Conservation (phyloP, 2,797 vertebrate genomes). For the Adelosebastes latens region DNA sequence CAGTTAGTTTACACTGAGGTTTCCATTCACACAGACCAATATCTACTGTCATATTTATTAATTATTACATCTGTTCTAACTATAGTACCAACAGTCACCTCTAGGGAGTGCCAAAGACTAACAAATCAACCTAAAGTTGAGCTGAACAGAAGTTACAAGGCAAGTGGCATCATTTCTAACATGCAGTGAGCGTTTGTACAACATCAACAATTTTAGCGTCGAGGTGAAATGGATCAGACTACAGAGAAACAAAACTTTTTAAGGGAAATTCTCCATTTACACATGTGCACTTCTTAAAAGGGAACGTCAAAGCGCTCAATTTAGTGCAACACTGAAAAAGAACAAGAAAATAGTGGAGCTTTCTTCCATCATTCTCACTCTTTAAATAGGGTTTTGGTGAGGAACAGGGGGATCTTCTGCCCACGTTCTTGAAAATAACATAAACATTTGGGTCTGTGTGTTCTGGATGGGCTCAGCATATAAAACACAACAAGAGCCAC, state of each 20-base stretch:
- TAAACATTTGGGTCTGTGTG: neutral
- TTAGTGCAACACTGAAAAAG: neutral
- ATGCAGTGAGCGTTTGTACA: too few species aligned
- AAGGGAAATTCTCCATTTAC: neutral
- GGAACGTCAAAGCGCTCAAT: neutral
- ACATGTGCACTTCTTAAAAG: too few species aligned
- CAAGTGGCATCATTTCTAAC: neutral
- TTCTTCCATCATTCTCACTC: neutral
- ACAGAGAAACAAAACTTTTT: too few species aligned
- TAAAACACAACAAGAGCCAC: constrained; percentile 12
- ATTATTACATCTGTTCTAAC: too few species aligned
- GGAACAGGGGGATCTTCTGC: neutral
- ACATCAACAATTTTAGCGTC: too few species aligned
- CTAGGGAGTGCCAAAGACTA: neutral
- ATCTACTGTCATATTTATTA: too few species aligned
- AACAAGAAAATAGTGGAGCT: neutral
- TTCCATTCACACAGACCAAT: too few species aligned
- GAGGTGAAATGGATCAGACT: too few species aligned
- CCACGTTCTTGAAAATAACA: neutral
- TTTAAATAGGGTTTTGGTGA: neutral
- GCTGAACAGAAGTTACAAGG: neutral
- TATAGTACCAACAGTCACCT: neutral
- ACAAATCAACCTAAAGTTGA: neutral
- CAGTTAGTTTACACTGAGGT: too few species aligned
- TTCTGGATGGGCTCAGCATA: neutral